Percentiles rank a stretch among this genome's conserved stretches.
Evolutionary conservation across 2,797 vertebrate species (phyloP).

Genomic region (Gymnopithys bicolor): DNA sequence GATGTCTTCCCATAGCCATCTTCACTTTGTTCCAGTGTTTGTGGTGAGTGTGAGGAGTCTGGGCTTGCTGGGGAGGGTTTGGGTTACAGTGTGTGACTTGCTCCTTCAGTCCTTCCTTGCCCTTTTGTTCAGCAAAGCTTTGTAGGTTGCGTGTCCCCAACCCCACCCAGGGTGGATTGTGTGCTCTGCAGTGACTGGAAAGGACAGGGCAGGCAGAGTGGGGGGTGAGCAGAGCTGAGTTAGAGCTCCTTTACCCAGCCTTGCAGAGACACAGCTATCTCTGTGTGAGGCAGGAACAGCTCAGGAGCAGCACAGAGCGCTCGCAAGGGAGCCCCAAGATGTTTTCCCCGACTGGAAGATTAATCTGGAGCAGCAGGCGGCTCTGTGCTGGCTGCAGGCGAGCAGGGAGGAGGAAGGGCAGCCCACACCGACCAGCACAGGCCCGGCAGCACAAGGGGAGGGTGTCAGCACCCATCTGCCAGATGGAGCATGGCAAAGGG

Average conservation of each 20-base stretch:
- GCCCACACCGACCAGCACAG: constrained; percentile 25
- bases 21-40: background rate
- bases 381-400: constrained; percentile 25
- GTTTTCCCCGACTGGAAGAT: constrained; percentile 45
- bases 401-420: constrained; percentile 3
- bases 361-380: constrained; percentile 65
- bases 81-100: background rate
- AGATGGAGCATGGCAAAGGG: constrained; percentile 70
- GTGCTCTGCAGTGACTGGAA: background rate
- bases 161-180: background rate
- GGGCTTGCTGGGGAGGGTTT: background rate
- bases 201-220: background rate
- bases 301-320: background rate
- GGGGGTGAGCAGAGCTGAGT: background rate
- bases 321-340: constrained; percentile 34
- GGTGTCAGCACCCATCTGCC: constrained; percentile 63
- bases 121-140: background rate
- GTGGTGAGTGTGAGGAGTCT: background rate
- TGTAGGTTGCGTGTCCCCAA: background rate
- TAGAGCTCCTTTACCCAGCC: background rate
- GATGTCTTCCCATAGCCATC: accelerated
- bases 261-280: background rate
- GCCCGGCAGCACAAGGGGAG: constrained; percentile 39
- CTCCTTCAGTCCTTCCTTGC: background rate
- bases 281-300: background rate